Base-by-base conservation (phyloP, 92 coral and sea anemone genomes). In the Heliopora coerulea region DNA sequence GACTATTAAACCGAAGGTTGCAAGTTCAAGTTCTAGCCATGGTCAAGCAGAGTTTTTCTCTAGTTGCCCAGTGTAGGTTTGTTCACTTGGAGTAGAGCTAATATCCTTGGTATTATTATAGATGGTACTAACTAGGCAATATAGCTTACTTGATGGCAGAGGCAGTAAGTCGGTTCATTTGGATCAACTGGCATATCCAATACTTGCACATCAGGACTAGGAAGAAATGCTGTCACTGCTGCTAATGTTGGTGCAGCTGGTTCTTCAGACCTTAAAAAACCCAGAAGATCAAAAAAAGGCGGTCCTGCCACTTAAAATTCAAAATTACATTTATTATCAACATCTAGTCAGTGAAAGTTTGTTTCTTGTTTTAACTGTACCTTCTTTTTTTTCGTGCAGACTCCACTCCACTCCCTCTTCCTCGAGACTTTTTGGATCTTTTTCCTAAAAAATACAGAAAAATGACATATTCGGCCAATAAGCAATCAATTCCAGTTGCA, bases 111-210 rank as follows among this genome's bases (percentile, higher is more conserved):
- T n/a, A n/a, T n/a, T n/a, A n/a, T n/a, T n/a, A n/a, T n/a, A n/a
- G n/a, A n/a, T n/a, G n/a, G n/a, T n/a, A n/a, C n/a, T n/a, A n/a
- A n/a, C n/a, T n/a, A n/a, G n/a, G n/a, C n/a, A n/a, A n/a, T n/a
- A n/a, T n/a, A n/a, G 1, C 42, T 32, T 81, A 93, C 98, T 91
- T 93, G 98, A 57, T 93, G 98, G 49, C 98, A 93, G 31, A 93
- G 70, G 68, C 98, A 93, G 88, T 93, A 93, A 13, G 98, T 93
- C 40, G 98, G 98, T 63, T 93, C 98, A 79, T 93, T 93, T 10
- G 98, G 98, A 49, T 93, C 98, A 0, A 93, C 98, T 10, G 98
- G 98, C 98, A 93, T 93, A 68, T 93, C 98, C 30, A 93, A 84
- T 18, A 93, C 98, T 83, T 93, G 96, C 52, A 88, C 96, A 52